Conservation (phyloP, 2,797 vertebrate species). For the Enteromius fasciolatus region DNA sequence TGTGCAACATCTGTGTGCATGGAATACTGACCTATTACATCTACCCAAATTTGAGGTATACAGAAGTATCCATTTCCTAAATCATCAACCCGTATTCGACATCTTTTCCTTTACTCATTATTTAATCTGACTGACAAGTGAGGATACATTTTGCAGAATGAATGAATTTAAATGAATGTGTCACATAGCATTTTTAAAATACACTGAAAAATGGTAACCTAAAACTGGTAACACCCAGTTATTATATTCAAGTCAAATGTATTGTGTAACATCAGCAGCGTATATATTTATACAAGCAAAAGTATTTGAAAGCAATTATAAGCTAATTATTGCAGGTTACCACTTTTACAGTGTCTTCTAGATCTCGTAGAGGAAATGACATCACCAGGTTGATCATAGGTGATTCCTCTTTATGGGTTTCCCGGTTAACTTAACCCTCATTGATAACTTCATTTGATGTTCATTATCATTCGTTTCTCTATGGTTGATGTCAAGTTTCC, state of each 20-base stretch:
- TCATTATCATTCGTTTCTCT: neutral
- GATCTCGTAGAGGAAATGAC: neutral
- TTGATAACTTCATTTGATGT: constrained; percentile 31
- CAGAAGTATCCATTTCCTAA: neutral
- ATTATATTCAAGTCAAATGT: neutral
- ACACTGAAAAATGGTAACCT: neutral
- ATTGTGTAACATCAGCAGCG: neutral
- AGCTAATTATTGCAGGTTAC: neutral
- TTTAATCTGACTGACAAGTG: neutral
- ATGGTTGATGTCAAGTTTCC: constrained; percentile 38
- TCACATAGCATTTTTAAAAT: neutral
- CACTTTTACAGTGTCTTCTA: neutral
- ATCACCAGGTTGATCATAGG: neutral
- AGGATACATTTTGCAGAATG: neutral
- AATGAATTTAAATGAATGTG: neutral
- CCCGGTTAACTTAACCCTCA: constrained; percentile 40
- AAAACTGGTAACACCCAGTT: neutral
- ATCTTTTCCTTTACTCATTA: neutral
- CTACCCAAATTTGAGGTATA: neutral
- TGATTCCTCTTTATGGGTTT: constrained; percentile 48
- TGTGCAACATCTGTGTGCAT: neutral
- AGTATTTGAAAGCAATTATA: neutral
- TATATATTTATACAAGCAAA: neutral
- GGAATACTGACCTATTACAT: neutral
- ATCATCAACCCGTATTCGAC: neutral